Evolutionary conservation across 2,888 invertebrate species (phyloP).

Genomic region (Diarsia rubi): DNA sequence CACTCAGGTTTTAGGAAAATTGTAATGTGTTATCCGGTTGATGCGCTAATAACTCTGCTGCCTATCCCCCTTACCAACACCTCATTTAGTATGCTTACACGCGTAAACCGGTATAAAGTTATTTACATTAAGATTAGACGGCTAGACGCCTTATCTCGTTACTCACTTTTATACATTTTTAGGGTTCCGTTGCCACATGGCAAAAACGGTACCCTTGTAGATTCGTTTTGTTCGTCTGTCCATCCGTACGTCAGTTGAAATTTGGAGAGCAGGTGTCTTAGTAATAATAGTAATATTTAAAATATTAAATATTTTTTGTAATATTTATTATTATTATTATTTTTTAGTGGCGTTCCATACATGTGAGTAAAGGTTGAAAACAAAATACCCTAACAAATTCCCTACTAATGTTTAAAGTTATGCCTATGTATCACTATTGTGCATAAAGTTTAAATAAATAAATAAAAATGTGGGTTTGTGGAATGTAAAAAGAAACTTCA

Average conservation of each 20-base stretch:
- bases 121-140: constrained; percentile 49
- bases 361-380: not conserved
- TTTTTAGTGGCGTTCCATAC: too few species aligned
- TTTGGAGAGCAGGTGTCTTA: not conserved
- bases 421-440: too few species aligned
- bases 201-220: not conserved
- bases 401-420: too few species aligned
- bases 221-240: not conserved
- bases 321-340: too few species aligned
- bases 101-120: constrained; percentile 16
- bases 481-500: not conserved
- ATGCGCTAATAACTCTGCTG: not conserved
- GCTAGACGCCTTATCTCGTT: constrained; percentile 39
- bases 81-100: constrained; percentile 31
- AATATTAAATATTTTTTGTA: too few species aligned
- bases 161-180: constrained; percentile 21
- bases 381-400: too few species aligned
- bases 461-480: not conserved
- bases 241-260: not conserved
- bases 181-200: not conserved
- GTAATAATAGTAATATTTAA: too few species aligned
- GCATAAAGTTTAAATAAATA: not conserved
- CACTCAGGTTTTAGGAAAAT: not conserved
- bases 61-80: not conserved
- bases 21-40: not conserved